These are phyloP conservation scores for Nebria salina DNA, from an alignment of 2,888 invertebrate genomes.

Conservation along the genomic window DNA sequence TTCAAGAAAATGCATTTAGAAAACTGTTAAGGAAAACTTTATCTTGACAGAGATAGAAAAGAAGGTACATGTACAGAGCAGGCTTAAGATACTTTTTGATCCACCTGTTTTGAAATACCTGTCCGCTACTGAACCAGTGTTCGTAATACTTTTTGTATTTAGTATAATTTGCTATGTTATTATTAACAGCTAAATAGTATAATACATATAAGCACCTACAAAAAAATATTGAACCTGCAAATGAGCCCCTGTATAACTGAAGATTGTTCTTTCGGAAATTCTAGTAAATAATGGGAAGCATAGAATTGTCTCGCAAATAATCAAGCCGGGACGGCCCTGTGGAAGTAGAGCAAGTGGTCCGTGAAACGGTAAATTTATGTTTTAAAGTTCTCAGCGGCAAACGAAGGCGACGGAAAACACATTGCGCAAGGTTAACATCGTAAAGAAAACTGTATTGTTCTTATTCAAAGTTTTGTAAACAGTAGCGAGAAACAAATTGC, in stretches of 20 bases:
- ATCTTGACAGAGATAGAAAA: conserved; percentile 45
- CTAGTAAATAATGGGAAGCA: neutral
- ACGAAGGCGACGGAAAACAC: neutral
- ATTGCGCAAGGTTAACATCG: conserved; percentile 22
- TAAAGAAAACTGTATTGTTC: conserved; percentile 35
- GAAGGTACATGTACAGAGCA: neutral
- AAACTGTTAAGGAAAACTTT: conserved; percentile 52
- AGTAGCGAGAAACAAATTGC: conserved; percentile 20
- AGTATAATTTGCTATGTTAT: too few species aligned
- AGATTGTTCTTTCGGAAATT: too few species aligned
- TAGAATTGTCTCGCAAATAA: neutral
- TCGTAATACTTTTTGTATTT: too few species aligned
- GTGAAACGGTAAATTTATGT: conserved; percentile 10
- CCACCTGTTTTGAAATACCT: too few species aligned
- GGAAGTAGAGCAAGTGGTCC: neutral
- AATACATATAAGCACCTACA: too few species aligned
- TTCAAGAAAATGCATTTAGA: conserved; percentile 49
- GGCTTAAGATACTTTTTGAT: too few species aligned
- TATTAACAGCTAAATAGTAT: too few species aligned
- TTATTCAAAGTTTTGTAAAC: conserved; percentile 38
- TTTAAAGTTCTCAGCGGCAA: neutral
- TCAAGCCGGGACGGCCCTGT: neutral
- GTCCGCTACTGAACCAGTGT: too few species aligned
- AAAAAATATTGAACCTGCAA: too few species aligned
- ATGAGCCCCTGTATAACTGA: too few species aligned